Evolutionary conservation across 2,113 vertebrate species (phyloP).

Genomic region (Pseudopipra pipra): DNA sequence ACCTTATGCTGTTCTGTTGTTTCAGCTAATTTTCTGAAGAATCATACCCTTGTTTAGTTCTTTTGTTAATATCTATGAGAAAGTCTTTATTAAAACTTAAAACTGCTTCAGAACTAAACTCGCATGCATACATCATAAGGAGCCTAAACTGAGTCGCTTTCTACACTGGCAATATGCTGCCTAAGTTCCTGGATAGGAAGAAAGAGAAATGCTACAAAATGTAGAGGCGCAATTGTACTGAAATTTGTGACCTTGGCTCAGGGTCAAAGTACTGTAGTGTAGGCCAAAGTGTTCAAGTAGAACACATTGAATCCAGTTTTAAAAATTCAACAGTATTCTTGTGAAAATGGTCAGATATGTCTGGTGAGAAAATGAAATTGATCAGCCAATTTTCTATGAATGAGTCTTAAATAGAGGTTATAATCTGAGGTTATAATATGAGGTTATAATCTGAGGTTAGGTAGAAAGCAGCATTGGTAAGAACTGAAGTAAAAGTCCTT

Average conservation of each 20-base stretch:
- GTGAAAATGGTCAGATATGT: neutral
- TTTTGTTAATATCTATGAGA: neutral
- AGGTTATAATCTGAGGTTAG: neutral
- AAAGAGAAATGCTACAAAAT: neutral
- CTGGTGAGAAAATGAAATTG: neutral
- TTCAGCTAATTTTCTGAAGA: neutral
- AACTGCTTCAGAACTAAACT: neutral
- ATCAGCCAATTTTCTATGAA: neutral
- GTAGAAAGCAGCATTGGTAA: neutral
- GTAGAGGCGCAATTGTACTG: neutral
- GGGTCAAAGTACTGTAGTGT: neutral
- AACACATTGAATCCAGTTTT: neutral
- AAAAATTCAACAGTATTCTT: neutral
- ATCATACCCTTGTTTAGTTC: neutral
- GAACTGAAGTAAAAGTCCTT: conserved; percentile 18
- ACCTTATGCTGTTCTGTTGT: neutral
- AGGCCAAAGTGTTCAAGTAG: neutral
- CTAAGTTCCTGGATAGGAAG: neutral
- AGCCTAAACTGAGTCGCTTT: neutral
- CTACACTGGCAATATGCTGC: neutral
- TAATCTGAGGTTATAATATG: neutral
- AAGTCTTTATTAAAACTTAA: neutral
- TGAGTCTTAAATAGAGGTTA: neutral
- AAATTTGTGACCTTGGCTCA: neutral
- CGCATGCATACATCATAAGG: neutral